Evolutionary conservation across 2,888 invertebrate genomes (phyloP).

Genomic region (Amphiduros pacificus): DNA sequence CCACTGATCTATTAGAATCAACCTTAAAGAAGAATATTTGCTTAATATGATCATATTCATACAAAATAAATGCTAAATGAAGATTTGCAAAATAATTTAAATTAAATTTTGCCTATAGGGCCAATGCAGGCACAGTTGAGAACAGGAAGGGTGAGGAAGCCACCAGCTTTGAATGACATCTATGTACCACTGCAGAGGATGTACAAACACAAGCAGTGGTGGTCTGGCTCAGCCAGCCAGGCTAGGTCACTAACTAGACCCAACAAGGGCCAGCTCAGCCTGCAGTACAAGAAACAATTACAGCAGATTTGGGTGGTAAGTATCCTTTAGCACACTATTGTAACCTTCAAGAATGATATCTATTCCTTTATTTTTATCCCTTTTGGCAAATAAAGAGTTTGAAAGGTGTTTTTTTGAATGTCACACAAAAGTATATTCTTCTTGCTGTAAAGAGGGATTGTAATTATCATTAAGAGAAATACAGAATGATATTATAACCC

Average conservation of each 20-base stretch:
- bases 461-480: too few species aligned
- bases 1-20: too few species aligned
- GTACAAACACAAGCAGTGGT: constrained; percentile 48
- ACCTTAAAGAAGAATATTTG: too few species aligned
- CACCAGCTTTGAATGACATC: constrained; percentile 33
- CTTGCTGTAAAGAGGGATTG: neutral
- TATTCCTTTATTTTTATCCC: neutral
- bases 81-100: neutral
- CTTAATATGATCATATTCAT: too few species aligned
- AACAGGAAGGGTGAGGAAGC: constrained; percentile 32
- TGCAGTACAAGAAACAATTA: constrained; percentile 44
- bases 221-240: constrained; percentile 35
- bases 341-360: neutral
- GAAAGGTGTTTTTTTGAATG: neutral
- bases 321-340: neutral
- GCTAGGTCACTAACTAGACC: constrained; percentile 37
- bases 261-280: constrained; percentile 35
- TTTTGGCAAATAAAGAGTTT: neutral
- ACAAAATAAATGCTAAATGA: neutral
- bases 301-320: constrained; percentile 44
- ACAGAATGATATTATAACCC: too few species aligned
- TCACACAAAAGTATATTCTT: neutral
- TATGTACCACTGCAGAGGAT: constrained; percentile 40
- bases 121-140: constrained; percentile 38
- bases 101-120: constrained; percentile 30